These are phyloP conservation scores for Nylanderia fulva DNA, from an alignment of 1,140 invertebrate species.

Conservation along the genomic window DNA sequence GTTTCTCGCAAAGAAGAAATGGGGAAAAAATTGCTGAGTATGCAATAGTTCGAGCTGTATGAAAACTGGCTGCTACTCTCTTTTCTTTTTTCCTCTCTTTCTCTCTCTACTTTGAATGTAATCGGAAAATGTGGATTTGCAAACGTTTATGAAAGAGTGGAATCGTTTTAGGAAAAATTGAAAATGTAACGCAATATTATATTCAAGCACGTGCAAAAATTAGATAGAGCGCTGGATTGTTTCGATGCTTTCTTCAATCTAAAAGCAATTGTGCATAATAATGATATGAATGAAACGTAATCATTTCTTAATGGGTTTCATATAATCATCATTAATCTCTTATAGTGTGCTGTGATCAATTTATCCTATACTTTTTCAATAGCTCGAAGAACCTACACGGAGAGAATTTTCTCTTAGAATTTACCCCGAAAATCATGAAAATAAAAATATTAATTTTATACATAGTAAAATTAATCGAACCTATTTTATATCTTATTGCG, in stretches of 20 bases:
- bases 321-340: slow-evolving; percentile 19
- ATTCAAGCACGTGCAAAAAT: slow-evolving; percentile 40
- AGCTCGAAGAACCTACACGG: not conserved
- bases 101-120: slow-evolving; percentile 13
- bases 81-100: not conserved
- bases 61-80: not conserved
- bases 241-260: not conserved
- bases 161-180: slow-evolving; percentile 49
- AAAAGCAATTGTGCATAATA: slow-evolving; percentile 10
- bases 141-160: slow-evolving; percentile 11
- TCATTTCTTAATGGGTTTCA: not conserved
- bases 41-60: slow-evolving; percentile 19
- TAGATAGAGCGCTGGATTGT: slow-evolving; percentile 30
- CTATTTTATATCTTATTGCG: too few species aligned
- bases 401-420: too few species aligned
- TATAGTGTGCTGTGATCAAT: not conserved
- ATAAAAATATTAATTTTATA: too few species aligned
- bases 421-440: too few species aligned
- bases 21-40: not conserved
- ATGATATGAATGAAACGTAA: not conserved
- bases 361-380: slow-evolving; percentile 2
- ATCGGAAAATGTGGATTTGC: slow-evolving; percentile 43
- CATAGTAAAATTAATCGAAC: too few species aligned
- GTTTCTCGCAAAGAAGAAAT: not conserved
- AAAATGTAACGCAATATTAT: slow-evolving; percentile 16